Evolutionary conservation across 2,888 invertebrate genomes (phyloP), one percentile per base, ranked within the genome.

Genomic region (Noctua janthina): DNA sequence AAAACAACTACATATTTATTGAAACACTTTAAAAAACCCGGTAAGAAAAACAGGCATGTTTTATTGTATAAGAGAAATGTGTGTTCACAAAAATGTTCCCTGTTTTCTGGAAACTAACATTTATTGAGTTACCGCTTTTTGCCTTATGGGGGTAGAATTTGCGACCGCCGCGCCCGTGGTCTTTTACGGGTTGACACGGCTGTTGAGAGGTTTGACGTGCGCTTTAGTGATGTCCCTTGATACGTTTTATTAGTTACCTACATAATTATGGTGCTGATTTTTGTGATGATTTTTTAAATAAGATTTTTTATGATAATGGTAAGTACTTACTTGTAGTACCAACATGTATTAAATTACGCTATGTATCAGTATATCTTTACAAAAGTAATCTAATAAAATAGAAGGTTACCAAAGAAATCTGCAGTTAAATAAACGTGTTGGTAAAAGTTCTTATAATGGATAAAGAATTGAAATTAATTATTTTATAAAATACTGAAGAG

Each of bases 161-260:
- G 64, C 81, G 81, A 84, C 82, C 82, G 72, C 15, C 29, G 62
- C 62, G 17, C 7, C 75, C 83, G 80, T 85, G 83, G 86, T 80
- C 85, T 88, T 90, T 91, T 87, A 92, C 91, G 89, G 89, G 85
- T 89, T 91, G 83, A 89, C 90, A 90, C 91, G 85, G 84, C 76
- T 75, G 54, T 74, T 88, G 81, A 87, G 88, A 85, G 83, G 87
- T 70, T 79, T 70, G 66, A 75, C 49, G 64, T 49, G 51, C 23
- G 39, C 71, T 69, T 70, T 68, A 68, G 76, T 66, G 56, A 67
- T 23, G 46, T 51, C 10, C n/a, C 10, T 8, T 54, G 17, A 17
- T 79, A 78, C 7, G 68, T 78, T 80, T 74, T 73, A 62, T 39
- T 59, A 20, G 29, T 29, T 46, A 64, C 35, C 20, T 20, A 35